Evolutionary conservation across 92 coral and sea anemone species (phyloP).

Genomic region (Pocillopora meandrina): DNA sequence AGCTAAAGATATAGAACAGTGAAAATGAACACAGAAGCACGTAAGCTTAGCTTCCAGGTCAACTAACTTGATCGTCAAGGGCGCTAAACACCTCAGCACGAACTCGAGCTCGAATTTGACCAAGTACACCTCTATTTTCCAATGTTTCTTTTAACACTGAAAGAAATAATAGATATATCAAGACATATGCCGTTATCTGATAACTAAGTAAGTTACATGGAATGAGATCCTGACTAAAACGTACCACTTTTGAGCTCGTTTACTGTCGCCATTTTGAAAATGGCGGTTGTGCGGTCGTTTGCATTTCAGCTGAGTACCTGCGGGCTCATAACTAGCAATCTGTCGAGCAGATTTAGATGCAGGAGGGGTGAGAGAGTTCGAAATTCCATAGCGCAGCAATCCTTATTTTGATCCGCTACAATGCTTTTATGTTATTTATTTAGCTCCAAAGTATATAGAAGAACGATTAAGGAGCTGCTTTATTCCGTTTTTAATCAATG

Average conservation of each 20-base stretch:
- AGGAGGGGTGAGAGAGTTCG: background rate
- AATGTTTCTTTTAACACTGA: constrained; percentile 93
- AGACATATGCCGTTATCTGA: no score
- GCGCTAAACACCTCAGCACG: constrained; percentile 96
- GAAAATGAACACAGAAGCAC: background rate
- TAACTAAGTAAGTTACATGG: background rate
- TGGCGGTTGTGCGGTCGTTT: constrained; percentile 52
- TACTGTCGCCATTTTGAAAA: constrained; percentile 95
- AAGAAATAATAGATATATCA: background rate
- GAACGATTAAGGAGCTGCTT: background rate
- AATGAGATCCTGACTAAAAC: background rate
- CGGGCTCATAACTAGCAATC: background rate
- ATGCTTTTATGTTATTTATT: background rate
- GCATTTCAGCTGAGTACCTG: background rate
- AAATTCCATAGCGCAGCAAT: no score
- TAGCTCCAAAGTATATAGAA: background rate
- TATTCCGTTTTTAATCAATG: background rate
- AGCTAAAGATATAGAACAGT: background rate
- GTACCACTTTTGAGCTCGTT: constrained; percentile 90
- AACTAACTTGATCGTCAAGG: constrained; percentile 86
- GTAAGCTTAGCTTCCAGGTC: background rate
- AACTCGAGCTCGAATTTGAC: constrained; percentile 93
- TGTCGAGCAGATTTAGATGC: background rate
- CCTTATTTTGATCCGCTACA: background rate
- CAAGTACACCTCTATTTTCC: constrained; percentile 95